Base-by-base conservation (phyloP, 2,888 invertebrate genomes). In the Plebejus anna region DNA sequence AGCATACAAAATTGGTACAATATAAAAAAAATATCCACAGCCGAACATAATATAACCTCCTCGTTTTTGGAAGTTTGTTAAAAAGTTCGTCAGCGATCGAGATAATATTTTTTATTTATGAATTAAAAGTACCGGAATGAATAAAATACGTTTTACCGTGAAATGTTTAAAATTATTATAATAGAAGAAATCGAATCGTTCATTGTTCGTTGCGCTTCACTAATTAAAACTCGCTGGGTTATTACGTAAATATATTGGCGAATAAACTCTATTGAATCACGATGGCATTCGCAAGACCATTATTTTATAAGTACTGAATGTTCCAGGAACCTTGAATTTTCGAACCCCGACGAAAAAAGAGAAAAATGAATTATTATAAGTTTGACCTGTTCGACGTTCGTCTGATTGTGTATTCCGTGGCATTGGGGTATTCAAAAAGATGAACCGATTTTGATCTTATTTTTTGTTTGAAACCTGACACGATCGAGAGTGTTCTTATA, bases 141-240 rank as follows among this genome's bases (percentile, higher is more conserved):
- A 22, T 73, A 32, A 51, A 28, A 51, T 7, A 11, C 32, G 5
- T 55, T 55, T 47, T 51, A 66, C 66, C 66, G 66, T 66, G 66
- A 66, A 66, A 66, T 66, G 16, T 55, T 32, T 22, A 13, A 73
- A 73, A 51, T 55, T 73, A 55, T 73, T 73, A 55, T 73, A 73
- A 73, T 51, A 73, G 73, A 73, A 72, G 47, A 51, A 32, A 73
- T 73, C 73, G 51, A 51, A 28, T 51, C 73, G 73, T 55, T 73
- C 73, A 73, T 51, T 55, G 73, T 51, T 73, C 73, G 32, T 28
- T 55, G 51, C 55, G 73, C 73, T 73, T 73, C 73, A 73, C 73
- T 73, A 73, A 73, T 73, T 73, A 73, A 73, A 73, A 73, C 32
- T 32, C 47, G 5, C 11, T 11, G 66, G 66, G 4, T 11, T 66